A percentile compares a stretch with the other conserved stretches of the same genome.
phyloP scores from a whole-genome alignment of 2,888 invertebrate genomes.

The Ornithoptera priamus region DNA sequence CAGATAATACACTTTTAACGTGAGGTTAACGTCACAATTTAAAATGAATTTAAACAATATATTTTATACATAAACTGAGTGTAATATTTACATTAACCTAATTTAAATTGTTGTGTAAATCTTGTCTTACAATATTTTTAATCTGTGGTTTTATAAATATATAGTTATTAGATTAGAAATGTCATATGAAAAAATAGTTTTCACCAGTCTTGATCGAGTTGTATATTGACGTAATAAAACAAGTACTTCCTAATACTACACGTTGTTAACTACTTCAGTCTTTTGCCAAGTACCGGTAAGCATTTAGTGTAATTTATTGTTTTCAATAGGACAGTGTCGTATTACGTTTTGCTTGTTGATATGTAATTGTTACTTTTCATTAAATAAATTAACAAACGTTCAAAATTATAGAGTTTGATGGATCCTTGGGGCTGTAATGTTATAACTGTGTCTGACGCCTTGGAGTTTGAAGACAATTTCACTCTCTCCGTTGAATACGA shows the following conservation, averaged over 20 bases:
- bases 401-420: conserved; percentile 63
- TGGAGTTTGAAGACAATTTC: conserved; percentile 82
- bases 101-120: too few relatives aligned
- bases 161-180: neutral
- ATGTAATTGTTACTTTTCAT: neutral
- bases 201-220: neutral
- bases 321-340: neutral
- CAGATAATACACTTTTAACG: too few relatives aligned
- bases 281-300: neutral
- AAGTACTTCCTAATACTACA: neutral
- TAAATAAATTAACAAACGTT: neutral
- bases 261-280: neutral
- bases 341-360: neutral
- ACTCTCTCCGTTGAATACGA: conserved; percentile 54
- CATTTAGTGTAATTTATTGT: neutral
- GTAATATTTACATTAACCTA: too few relatives aligned
- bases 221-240: neutral
- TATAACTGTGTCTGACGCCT: conserved; percentile 46
- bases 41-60: too few relatives aligned
- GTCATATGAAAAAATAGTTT: neutral
- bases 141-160: neutral
- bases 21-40: too few relatives aligned
- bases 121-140: neutral
- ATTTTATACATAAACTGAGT: too few relatives aligned
- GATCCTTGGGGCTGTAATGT: conserved; percentile 74